Conservation (phyloP, 1,140 invertebrate species). For the Trachymyrmex septentrionalis region DNA sequence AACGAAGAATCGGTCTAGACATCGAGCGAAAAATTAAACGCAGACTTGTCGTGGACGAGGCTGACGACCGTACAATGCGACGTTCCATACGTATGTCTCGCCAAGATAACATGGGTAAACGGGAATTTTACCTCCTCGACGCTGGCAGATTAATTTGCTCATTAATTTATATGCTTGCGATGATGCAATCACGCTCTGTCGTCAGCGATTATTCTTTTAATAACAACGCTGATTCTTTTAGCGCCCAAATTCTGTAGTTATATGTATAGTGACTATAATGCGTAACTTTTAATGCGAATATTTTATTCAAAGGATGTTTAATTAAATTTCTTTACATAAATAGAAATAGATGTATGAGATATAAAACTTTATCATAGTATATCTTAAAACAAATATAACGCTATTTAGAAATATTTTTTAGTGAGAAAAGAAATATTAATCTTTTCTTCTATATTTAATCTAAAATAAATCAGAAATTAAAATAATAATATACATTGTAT, state of each 20-base stretch:
- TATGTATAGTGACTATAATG: not conserved
- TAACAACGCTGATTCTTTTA: conserved; percentile 17
- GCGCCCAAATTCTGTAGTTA: too few relatives aligned
- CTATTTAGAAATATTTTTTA: conserved; percentile 21
- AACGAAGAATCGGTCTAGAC: conserved; percentile 17
- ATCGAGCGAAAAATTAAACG: conserved; percentile 41
- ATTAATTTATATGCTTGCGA: conserved; percentile 52
- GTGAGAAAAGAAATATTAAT: not conserved
- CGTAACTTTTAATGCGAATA: not conserved
- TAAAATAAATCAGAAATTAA: not conserved
- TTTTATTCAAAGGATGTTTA: conserved; percentile 2
- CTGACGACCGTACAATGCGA: conserved; percentile 49
- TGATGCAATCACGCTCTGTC: conserved; percentile 27
- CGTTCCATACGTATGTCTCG: conserved; percentile 35
- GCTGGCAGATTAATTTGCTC: conserved; percentile 50
- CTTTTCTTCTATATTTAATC: not conserved
- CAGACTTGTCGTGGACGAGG: conserved; percentile 28
- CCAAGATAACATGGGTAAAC: conserved; percentile 46
- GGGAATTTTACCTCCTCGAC: conserved; percentile 30
- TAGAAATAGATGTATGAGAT: not conserved
- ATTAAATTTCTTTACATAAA: not conserved
- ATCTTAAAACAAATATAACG: not conserved
- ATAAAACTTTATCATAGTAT: not conserved
- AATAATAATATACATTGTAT: too few relatives aligned
- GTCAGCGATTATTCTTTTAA: conserved; percentile 25